These are phyloP conservation scores for Trialeurodes vaporariorum DNA, from an alignment of 1,140 invertebrate genomes.

Conservation along the genomic window DNA sequence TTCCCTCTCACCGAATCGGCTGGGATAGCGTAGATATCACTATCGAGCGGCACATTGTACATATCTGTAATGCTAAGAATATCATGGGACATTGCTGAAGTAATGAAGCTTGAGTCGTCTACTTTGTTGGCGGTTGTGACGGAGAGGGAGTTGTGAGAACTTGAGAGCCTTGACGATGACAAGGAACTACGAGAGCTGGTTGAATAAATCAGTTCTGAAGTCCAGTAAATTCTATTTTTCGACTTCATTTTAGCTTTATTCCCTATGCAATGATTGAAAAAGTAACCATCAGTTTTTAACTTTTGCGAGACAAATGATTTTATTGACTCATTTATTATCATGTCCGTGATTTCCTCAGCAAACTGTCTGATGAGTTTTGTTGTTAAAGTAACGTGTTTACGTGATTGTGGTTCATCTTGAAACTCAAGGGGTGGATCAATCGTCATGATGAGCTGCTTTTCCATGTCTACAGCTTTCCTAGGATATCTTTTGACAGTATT, in stretches of 20 bases:
- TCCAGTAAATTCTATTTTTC: slow-evolving; percentile 38
- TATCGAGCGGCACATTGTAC: slow-evolving; percentile 74
- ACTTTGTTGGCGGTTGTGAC: slow-evolving; percentile 52
- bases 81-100: slow-evolving; percentile 72
- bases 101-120: slow-evolving; percentile 73
- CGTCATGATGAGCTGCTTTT: slow-evolving; percentile 23
- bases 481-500: not conserved
- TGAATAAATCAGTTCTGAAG: slow-evolving; percentile 45
- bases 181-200: slow-evolving; percentile 59
- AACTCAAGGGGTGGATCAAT: slow-evolving; percentile 70
- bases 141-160: slow-evolving; percentile 65
- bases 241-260: slow-evolving; percentile 15
- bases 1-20: slow-evolving; percentile 50
- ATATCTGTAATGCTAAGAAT: slow-evolving; percentile 63
- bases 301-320: slow-evolving; percentile 25
- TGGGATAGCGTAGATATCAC: slow-evolving; percentile 72
- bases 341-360: slow-evolving; percentile 11
- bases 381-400: slow-evolving; percentile 26
- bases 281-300: slow-evolving; percentile 25
- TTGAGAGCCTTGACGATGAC: slow-evolving; percentile 57
- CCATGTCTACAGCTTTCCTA: not conserved
- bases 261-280: slow-evolving; percentile 12
- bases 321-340: slow-evolving; percentile 10
- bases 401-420: slow-evolving; percentile 46
- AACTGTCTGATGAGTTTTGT: slow-evolving; percentile 32